Conservation (phyloP, 2,113 vertebrate genomes). For the Gymnocephalus cernua region DNA sequence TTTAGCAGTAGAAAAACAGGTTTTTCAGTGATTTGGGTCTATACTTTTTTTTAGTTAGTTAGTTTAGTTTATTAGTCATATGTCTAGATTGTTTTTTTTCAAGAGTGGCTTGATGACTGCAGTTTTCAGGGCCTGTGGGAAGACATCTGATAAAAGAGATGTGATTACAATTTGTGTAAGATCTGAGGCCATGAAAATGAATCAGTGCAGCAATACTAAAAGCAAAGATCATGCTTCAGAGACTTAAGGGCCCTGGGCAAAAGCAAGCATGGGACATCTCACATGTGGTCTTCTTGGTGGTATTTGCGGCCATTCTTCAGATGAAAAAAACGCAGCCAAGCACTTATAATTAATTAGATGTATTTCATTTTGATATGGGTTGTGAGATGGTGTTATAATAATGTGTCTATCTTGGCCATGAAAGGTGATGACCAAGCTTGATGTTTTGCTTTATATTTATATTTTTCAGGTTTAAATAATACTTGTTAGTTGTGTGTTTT, state of each 20-base stretch:
- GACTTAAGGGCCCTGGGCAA: background rate
- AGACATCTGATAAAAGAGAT: no score
- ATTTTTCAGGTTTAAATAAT: background rate
- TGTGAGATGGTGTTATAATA: background rate
- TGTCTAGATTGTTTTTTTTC: no score
- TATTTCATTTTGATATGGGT: background rate
- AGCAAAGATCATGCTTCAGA: background rate
- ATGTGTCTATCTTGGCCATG: background rate
- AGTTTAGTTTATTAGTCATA: no score
- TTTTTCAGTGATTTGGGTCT: no score
- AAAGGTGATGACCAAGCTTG: background rate
- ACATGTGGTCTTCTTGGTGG: background rate
- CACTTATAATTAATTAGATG: background rate
- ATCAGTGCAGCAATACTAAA: background rate
- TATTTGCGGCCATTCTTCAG: background rate
- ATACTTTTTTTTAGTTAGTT: no score
- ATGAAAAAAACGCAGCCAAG: background rate
- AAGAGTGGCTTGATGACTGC: no score
- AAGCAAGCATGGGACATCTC: constrained; percentile 31
- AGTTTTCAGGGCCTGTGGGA: no score
- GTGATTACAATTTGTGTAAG: no score
- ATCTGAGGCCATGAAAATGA: no score
- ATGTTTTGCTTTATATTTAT: background rate
- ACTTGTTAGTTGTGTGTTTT: background rate
- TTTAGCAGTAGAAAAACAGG: no score